These are phyloP conservation scores for Desmophyllum pertusum DNA, from an alignment of 92 coral and sea anemone species.

Conservation along the genomic window DNA sequence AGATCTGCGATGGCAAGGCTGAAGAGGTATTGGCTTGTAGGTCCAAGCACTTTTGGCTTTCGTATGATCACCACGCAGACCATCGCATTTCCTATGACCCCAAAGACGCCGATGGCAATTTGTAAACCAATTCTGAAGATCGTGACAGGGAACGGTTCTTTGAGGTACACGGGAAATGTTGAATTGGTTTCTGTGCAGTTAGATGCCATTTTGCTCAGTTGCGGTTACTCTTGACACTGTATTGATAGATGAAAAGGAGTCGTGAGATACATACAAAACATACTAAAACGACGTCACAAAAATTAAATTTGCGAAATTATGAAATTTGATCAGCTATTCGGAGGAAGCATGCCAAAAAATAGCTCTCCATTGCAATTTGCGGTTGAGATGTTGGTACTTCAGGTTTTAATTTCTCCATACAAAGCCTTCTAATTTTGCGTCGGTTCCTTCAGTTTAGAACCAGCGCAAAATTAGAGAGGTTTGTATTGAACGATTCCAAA, in stretches of 20 bases:
- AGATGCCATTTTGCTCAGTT: neutral
- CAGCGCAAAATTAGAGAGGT: too few species aligned
- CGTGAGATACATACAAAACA: neutral
- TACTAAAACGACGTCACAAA: too few species aligned
- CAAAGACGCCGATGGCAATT: conserved; percentile 62
- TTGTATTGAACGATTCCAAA: too few species aligned
- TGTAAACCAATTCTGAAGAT: conserved; percentile 51
- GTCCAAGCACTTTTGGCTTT: conserved; percentile 61
- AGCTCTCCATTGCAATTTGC: too few species aligned
- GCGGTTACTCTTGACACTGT: neutral
- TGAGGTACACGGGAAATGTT: conserved; percentile 27
- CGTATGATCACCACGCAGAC: conserved; percentile 68
- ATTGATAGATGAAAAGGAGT: neutral
- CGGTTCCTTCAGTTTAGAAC: too few species aligned
- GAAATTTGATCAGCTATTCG: too few species aligned
- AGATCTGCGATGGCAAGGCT: conserved; percentile 83
- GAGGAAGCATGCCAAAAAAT: too few species aligned
- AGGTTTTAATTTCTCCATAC: too few species aligned
- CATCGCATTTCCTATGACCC: conserved; percentile 65
- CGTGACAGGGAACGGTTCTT: conserved; percentile 50
- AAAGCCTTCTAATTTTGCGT: too few species aligned
- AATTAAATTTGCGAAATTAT: too few species aligned
- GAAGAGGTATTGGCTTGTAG: conserved; percentile 54
- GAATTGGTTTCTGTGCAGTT: conserved; percentile 23
- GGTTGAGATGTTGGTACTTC: too few species aligned